Percentiles rank a stretch among this genome's conserved stretches.
phyloP scores from a whole-genome alignment of 1,140 invertebrate species.

The Bombus affinis region DNA sequence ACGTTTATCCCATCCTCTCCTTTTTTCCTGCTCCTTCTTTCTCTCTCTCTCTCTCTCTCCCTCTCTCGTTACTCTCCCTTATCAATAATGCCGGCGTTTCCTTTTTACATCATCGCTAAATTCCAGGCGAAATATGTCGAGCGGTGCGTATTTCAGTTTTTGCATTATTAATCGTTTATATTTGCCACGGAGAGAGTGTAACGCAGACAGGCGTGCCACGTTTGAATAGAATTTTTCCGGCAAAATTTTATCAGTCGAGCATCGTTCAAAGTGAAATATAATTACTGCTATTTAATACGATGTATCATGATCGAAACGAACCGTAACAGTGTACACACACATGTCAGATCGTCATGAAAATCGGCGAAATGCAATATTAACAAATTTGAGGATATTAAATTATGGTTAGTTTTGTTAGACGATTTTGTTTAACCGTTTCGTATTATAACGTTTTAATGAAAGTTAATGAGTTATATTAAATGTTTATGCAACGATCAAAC shows the following conservation, averaged over 20 bases:
- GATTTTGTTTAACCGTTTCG: background rate
- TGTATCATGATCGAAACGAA: background rate
- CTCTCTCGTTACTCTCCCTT: background rate
- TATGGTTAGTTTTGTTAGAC: background rate
- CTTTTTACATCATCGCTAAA: conserved; percentile 22
- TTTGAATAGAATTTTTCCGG: background rate
- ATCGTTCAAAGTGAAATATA: background rate
- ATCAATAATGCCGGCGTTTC: conserved; percentile 8
- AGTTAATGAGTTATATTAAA: background rate
- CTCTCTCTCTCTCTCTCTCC: too few relatives aligned
- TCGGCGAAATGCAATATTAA: background rate
- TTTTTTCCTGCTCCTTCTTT: background rate
- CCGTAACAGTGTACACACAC: background rate
- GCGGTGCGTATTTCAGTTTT: background rate
- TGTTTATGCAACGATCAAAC: background rate
- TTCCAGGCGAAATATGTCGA: conserved; percentile 12
- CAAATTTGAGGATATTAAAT: background rate
- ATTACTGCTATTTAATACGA: background rate
- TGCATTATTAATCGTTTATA: conserved; percentile 33
- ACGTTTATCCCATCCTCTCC: too few relatives aligned
- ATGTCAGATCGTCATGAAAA: background rate
- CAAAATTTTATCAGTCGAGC: background rate
- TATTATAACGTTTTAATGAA: background rate
- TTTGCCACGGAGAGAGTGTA: background rate
- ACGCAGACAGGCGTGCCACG: background rate